These are phyloP conservation scores for Penaeus chinensis DNA, from an alignment of 1,140 invertebrate genomes.

Conservation along the genomic window DNA sequence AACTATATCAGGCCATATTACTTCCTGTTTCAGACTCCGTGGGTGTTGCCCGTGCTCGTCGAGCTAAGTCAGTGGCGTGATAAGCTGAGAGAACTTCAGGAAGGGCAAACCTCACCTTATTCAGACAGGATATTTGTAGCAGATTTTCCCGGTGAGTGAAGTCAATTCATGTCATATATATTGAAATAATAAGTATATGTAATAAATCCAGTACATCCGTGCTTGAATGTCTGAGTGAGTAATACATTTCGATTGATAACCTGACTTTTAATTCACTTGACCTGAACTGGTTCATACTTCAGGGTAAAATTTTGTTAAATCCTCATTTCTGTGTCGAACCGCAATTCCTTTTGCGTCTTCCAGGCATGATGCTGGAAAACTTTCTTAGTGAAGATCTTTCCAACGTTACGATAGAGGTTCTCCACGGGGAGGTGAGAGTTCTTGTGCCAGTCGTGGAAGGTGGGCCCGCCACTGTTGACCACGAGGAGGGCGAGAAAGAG, in stretches of 20 bases:
- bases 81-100: not conserved
- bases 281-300: not conserved
- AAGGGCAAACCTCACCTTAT: not conserved
- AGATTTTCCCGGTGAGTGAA: conserved; percentile 30
- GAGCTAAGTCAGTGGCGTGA: conserved; percentile 19
- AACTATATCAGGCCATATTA: not conserved
- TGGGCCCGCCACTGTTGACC: not conserved
- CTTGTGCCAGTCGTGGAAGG: not conserved
- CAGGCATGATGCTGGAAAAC: conserved; percentile 35
- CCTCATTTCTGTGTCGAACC: not conserved
- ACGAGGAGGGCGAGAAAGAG: not conserved
- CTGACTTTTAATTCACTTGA: not conserved
- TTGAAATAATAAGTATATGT: no score
- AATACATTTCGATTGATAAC: not conserved
- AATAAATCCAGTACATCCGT: no score
- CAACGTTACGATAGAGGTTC: conserved; percentile 33
- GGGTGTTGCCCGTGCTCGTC: conserved; percentile 31
- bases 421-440: conserved; percentile 27
- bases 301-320: not conserved
- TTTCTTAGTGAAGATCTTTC: conserved; percentile 24
- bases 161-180: no score
- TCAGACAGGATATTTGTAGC: conserved; percentile 27
- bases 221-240: not conserved
- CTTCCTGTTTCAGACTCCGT: conserved; percentile 11
- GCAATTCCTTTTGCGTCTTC: not conserved